Percentiles rank a stretch among this genome's conserved stretches.
phyloP scores from a whole-genome alignment of 2,113 vertebrate species.

The Brevimyrus niger region DNA sequence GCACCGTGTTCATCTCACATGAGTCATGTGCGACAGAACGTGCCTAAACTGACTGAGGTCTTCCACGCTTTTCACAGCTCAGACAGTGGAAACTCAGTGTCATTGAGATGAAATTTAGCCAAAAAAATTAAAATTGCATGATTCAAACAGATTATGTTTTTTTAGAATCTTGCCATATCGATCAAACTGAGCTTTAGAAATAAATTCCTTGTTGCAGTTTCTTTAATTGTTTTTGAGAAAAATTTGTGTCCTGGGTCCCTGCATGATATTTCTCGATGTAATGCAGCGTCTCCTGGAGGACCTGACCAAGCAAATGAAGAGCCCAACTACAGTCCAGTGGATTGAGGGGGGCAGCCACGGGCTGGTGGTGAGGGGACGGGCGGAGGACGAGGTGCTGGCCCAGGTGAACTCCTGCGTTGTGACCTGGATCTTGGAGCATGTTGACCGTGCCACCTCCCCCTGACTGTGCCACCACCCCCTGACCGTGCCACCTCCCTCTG shows the following conservation, averaged over 20 bases:
- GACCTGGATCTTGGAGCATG: conserved; percentile 61
- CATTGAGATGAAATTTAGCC: neutral
- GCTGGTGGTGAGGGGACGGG: conserved; percentile 70
- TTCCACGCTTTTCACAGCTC: neutral
- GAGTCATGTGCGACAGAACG: neutral
- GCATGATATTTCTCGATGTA: conserved; percentile 14
- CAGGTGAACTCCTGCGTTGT: conserved; percentile 75
- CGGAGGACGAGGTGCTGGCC: conserved; percentile 66
- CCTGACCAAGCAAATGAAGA: conserved; percentile 68
- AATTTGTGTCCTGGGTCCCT: neutral
- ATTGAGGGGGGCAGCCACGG: conserved; percentile 78
- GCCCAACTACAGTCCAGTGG: conserved; percentile 71
- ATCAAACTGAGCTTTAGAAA: neutral
- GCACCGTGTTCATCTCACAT: neutral
- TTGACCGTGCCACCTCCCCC: neutral
- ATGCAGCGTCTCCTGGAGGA: conserved; percentile 66
- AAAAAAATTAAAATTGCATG: neutral
- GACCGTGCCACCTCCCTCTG: neutral
- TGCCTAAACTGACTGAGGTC: neutral
- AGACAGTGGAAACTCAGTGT: neutral
- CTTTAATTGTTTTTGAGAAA: neutral
- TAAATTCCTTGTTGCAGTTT: neutral
- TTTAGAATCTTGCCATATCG: neutral
- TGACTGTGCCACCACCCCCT: neutral
- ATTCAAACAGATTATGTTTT: neutral